A percentile compares a stretch with the other conserved stretches of the same genome.
Evolutionary conservation across 2,797 vertebrate species (phyloP).

Genomic region (Sebastes alutus): DNA sequence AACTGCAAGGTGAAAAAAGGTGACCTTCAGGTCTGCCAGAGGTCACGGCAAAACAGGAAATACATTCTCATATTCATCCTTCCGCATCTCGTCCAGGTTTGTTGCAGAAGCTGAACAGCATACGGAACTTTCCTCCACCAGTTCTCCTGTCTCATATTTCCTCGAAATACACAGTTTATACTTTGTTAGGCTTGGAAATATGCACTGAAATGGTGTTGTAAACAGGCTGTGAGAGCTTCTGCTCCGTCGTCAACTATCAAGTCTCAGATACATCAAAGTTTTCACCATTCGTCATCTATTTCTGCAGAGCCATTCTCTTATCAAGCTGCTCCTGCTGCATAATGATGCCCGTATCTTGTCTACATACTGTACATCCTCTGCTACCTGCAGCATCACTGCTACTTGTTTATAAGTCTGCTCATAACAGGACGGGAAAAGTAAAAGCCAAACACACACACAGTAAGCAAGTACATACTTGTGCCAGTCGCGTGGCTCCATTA

Average conservation of each 20-base stretch:
- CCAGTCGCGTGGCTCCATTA: neutral
- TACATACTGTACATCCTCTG: neutral
- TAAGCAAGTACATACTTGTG: neutral
- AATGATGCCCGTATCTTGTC: neutral
- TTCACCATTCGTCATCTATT: neutral
- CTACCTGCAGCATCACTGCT: neutral
- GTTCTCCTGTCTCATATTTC: neutral
- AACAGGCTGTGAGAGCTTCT: neutral
- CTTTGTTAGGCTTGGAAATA: neutral
- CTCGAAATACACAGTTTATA: no score
- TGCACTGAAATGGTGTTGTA: neutral
- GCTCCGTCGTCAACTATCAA: neutral
- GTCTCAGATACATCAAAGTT: neutral
- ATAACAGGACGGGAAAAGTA: neutral
- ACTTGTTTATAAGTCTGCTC: neutral
- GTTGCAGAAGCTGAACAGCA: neutral
- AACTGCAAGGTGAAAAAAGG: no score
- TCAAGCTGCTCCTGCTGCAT: neutral
- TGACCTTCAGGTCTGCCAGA: neutral
- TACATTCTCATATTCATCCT: neutral
- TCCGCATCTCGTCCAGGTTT: no score
- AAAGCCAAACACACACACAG: neutral
- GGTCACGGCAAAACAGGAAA: neutral
- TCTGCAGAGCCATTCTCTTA: neutral
- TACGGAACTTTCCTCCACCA: neutral